Evolutionary conservation across 2,797 vertebrate species (phyloP), one percentile per base, ranked within the genome.

Genomic region (Saguinus oedipus): DNA sequence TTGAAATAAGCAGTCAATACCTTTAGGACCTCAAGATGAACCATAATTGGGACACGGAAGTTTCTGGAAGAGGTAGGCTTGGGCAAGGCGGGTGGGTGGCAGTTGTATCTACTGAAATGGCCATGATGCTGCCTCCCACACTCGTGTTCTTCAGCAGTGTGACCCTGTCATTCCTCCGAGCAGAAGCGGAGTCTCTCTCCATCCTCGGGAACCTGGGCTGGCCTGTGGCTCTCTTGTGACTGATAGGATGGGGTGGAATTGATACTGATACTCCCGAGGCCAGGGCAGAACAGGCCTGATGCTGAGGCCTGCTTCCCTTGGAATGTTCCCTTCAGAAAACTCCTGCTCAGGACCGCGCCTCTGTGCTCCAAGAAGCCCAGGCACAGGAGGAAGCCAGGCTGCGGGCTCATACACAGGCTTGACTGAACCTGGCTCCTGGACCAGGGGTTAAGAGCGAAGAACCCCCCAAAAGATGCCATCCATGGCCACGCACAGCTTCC

Each of bases 401-500:
- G 19, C 0, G 39, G 0, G 13, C 17, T 36, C 36, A 20, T 11
- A 11, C 7, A 2, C 20, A 7, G 39, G 2, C 14, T 42, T 68
- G 5, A 53, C 3, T 10, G 48, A 79, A 12, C 14, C 11, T 10
- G 0, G 17, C 84, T 53, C n/a, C 33, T 24, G 4, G 13, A 10
- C 24, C 30, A 2, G 72, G 36, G 2, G 42, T 64, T 12, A 64
- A 72, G 42, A 44, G 33, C 2, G 0, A n/a, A 64, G 55, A 89
- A 81, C 36, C 44, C 81, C 84, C 81, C 33, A 14, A 59, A 22
- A 4, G 26, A 89, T 80, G 30, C 39, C 36, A 96, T 3, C 59
- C 90, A 82, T 74, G 26, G 44, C 48, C 78, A 19, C 33, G 19
- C 74, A 36, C 53, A 72, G 72, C 89, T 96, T 93, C 88, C 94